Base-by-base conservation (phyloP, 2,797 vertebrate species). In the Sebastes iracundus region DNA sequence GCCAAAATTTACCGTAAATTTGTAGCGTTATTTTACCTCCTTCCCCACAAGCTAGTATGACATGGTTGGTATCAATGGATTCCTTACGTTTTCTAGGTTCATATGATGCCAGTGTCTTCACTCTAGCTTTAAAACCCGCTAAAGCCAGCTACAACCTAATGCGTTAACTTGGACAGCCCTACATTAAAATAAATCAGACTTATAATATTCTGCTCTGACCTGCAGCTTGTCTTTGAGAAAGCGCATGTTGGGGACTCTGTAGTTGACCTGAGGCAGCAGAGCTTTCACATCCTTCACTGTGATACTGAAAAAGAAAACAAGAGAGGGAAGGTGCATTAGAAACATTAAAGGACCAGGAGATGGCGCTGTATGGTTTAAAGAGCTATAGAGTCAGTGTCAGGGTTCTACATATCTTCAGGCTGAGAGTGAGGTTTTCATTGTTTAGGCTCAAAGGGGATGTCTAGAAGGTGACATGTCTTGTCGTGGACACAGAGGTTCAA, bases 141-240 rank as follows among this genome's bases (percentile, higher is more conserved):
- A 1, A 46, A 46, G 42, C 42, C 42, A 0, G 7, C 42, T 46
- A 7, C 42, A 46, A 46, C 42, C 42, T 46, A 46, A 7, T 18
- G 14, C 0, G 16, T 46, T 46, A 18, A 46, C 42, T 46, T 46
- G 0, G 42, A 46, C 42, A 46, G 16, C 42, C 16, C 42, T 46
- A 32, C n/a, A 7, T 49, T 33, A 18, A n/a, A 13, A 7, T 20
- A 9, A 59, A 22, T 42, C 23, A 7, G 70, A 25, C 20, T 28
- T 14, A 1, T 52, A 2, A 49, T 49, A 49, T 49, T 46, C 13
- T 13, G 28, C 38, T 79, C 88, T 79, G 72, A 93, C 94, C 93
- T 94, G 93, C 2, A 95, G 90, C 74, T 95, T 95, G 90, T 94
- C 94, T 87, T 95, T 95, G 66, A 95, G 94, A 23, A 95, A 95